Evolutionary conservation across 1,140 invertebrate genomes (phyloP), one percentile per base, ranked within the genome.

Genomic region (Drosophila athabasca): DNA sequence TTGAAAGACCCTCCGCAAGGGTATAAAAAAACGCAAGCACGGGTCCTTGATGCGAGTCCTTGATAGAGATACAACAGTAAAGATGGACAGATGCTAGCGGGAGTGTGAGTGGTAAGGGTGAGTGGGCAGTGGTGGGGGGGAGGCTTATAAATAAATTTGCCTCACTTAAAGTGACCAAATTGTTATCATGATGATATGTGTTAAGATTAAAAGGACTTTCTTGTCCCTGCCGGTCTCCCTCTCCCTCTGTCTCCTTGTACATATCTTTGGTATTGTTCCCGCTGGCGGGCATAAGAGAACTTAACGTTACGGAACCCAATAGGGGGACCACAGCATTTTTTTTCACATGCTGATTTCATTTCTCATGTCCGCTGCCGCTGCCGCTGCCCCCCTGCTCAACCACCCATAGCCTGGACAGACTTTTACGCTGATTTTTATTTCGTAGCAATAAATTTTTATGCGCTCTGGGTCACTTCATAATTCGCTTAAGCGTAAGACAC

Each of bases 141-240:
- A 69, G 71, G 82, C 79, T 90, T 90, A 84, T 84, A 91, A 90
- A 90, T 91, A 91, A 90, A 91, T 90, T 91, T 91, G 85, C 85
- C 84, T 90, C 90, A 91, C 90, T 91, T 90, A 84, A 90, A 91
- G 90, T 90, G 90, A 90, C 85, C 90, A 90, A 90, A 91, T 91
- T 91, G 90, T 90, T 91, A 90, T 91, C 90, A 91, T 76, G 83
- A 82, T 89, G 89, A 90, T 90, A 90, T 91, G 90, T 90, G 90
- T 87, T 88, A 85, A 84, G 90, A 91, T 91, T 91, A 91, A 91
- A 91, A 91, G 90, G 90, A 91, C 85, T 91, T 91, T 85, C 90
- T 90, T 91, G 90, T 91, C 83, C 70, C 65, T 58, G 74, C 60
- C 58, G 35, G 3, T 39, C 11, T 3, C 31, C 9, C 9, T 11